phyloP scores from a whole-genome alignment of 53 echinoderm and acorn worm genomes.

The Paelopatides confundens region DNA sequence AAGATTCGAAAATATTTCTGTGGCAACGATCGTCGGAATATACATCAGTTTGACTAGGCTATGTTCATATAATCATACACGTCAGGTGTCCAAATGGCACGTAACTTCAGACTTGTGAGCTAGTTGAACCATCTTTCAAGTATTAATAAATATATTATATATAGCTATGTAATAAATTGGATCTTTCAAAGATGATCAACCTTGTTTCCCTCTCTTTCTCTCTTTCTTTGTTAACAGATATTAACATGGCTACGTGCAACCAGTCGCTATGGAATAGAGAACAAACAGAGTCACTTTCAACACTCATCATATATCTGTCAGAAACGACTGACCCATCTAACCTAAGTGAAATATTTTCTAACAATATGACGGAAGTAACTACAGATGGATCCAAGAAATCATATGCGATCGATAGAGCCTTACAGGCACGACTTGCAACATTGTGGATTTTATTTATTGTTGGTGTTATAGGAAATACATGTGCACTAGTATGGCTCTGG shows the following conservation, averaged over 20 bases:
- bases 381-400: background rate
- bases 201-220: no score
- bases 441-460: constrained; percentile 87
- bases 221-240: background rate
- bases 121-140: no score
- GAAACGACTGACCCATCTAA: background rate
- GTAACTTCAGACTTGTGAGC: no score
- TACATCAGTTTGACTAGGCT: no score
- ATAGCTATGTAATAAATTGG: no score
- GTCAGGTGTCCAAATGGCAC: no score
- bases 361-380: background rate
- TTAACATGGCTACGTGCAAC: background rate
- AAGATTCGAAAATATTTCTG: no score
- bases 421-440: constrained; percentile 71
- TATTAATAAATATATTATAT: no score
- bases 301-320: background rate
- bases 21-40: no score
- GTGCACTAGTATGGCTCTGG: constrained; percentile 88
- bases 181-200: no score
- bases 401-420: background rate
- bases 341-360: background rate
- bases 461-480: constrained; percentile 84
- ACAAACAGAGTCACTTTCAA: background rate
- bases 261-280: background rate
- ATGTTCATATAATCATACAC: no score